These are phyloP conservation scores for Malacoraja senta DNA, from an alignment of 2,797 vertebrate genomes.

Conservation along the genomic window DNA sequence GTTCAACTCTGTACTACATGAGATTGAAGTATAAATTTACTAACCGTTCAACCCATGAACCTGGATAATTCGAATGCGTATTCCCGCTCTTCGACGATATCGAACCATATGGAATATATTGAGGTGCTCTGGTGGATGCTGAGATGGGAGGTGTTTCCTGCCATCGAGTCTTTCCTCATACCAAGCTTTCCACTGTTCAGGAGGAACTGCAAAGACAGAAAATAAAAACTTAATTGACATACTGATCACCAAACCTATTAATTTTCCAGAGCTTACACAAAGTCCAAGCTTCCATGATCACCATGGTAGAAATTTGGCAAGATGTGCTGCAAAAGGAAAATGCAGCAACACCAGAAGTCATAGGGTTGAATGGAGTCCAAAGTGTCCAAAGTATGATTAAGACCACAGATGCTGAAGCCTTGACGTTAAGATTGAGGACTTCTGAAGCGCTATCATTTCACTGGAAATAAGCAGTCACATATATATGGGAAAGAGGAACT, in stretches of 20 bases:
- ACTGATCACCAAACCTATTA: not conserved
- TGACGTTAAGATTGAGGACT: not conserved
- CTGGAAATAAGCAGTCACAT: not conserved
- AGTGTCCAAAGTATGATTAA: not conserved
- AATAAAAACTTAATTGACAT: not conserved
- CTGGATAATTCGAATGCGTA: conserved; percentile 45
- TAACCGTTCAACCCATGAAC: conserved; percentile 52
- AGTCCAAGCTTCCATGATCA: not conserved
- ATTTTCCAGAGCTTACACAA: not conserved
- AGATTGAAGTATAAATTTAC: conserved; percentile 18
- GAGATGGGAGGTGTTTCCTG: conserved; percentile 34
- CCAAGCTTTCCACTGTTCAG: conserved; percentile 41
- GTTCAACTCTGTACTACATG: not conserved
- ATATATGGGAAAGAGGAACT: not conserved
- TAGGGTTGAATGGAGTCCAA: not conserved
- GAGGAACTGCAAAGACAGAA: conserved; percentile 38
- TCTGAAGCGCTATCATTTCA: not conserved
- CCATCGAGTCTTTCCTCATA: conserved; percentile 40
- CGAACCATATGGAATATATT: conserved; percentile 40
- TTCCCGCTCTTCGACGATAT: conserved; percentile 42
- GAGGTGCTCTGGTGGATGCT: conserved; percentile 39
- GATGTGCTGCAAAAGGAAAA: not conserved
- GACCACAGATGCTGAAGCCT: not conserved
- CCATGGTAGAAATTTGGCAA: not conserved
- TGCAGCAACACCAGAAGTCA: not conserved